Percentiles rank a stretch among this genome's conserved stretches.
These are phyloP conservation scores for Pseudorhiza aurosa DNA, from an alignment of 30 jellyfish, hydroid and myxozoan genomes.

Conservation along the genomic window DNA sequence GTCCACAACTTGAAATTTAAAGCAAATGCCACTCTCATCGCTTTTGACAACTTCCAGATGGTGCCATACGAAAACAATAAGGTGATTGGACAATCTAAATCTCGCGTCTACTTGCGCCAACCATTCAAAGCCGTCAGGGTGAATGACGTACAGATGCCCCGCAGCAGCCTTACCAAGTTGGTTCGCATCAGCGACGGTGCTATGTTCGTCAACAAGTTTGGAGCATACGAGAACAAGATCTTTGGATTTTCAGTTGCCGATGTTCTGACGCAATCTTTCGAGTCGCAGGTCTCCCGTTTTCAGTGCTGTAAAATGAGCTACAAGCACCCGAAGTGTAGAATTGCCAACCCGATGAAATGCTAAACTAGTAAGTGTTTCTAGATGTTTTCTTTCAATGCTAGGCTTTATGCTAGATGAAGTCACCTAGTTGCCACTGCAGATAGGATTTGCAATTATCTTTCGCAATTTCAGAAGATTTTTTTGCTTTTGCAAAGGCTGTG, in stretches of 20 bases:
- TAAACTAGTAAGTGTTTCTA: neutral
- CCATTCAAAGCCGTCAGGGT: slow-evolving; percentile 65
- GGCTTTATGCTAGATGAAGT: no score
- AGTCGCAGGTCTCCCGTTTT: slow-evolving; percentile 1
- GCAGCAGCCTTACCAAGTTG: slow-evolving; percentile 54
- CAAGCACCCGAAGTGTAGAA: slow-evolving; percentile 52
- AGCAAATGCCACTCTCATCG: slow-evolving; percentile 89
- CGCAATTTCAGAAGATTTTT: no score
- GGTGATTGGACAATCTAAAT: slow-evolving; percentile 81
- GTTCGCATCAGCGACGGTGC: slow-evolving; percentile 82
- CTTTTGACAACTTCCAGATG: slow-evolving; percentile 76
- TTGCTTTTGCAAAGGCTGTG: no score
- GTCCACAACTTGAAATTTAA: slow-evolving; percentile 45
- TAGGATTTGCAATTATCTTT: no score
- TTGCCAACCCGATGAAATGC: slow-evolving; percentile 37
- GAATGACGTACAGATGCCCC: slow-evolving; percentile 56
- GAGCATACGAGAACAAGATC: slow-evolving; percentile 29
- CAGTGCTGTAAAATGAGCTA: slow-evolving; percentile 50
- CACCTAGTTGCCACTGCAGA: no score
- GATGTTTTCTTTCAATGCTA: neutral
- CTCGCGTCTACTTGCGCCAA: slow-evolving; percentile 75
- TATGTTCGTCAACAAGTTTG: slow-evolving; percentile 68
- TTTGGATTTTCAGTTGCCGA: slow-evolving; percentile 52
- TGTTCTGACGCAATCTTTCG: slow-evolving; percentile 50
- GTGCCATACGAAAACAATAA: slow-evolving; percentile 62